Evolutionary conservation across 2,113 vertebrate species (phyloP).

Genomic region (Crotalus horridus): DNA sequence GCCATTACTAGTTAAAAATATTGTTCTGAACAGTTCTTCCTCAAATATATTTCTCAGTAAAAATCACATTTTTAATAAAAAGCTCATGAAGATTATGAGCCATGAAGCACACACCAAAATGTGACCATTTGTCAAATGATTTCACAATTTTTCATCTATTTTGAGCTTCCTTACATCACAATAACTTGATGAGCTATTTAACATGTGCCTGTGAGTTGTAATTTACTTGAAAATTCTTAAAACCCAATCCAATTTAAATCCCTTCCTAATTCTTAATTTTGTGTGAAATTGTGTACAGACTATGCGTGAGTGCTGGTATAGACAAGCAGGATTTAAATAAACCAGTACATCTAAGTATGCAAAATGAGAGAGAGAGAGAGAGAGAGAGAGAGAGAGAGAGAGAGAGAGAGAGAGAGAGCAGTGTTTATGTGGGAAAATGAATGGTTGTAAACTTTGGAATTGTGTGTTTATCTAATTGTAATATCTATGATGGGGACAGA

Average conservation of each 20-base stretch:
- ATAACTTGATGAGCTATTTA: conserved; percentile 2
- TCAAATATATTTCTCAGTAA: neutral
- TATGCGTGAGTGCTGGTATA: too few relatives aligned
- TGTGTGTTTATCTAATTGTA: neutral
- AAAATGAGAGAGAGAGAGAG: neutral
- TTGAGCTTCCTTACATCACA: neutral
- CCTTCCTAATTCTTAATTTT: neutral
- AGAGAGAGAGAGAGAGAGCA: neutral
- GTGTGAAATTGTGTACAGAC: neutral
- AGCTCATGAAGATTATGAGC: neutral
- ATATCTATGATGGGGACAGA: neutral
- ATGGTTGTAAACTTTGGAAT: neutral
- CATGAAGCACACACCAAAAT: neutral
- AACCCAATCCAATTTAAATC: neutral
- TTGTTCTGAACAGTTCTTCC: neutral
- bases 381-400: too few relatives aligned
- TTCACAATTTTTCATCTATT: neutral
- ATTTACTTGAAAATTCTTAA: conserved; percentile 10
- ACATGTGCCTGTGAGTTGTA: neutral
- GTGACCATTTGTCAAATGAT: neutral
- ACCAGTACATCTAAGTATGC: neutral
- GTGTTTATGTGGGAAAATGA: neutral
- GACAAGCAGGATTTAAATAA: neutral
- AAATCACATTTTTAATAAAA: neutral
- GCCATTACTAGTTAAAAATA: neutral